Evolutionary conservation across 2,888 invertebrate genomes (phyloP).

Genomic region (Desoria tigrina): DNA sequence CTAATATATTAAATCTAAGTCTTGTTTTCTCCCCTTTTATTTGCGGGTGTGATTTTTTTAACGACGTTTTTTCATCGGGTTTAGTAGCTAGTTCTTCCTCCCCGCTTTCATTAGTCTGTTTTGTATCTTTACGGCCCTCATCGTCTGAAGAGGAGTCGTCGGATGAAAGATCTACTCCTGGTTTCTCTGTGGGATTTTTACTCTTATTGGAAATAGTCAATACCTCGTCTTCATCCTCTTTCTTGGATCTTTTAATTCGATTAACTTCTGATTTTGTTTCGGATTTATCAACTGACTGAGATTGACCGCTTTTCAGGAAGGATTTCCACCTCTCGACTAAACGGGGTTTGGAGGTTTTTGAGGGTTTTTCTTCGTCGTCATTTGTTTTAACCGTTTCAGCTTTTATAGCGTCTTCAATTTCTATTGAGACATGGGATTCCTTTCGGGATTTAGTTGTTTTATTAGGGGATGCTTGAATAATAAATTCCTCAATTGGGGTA

Average conservation of each 20-base stretch:
- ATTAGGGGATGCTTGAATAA: no score
- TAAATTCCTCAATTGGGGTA: no score
- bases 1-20: neutral
- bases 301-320: neutral
- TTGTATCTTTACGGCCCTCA: neutral
- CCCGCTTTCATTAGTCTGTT: neutral
- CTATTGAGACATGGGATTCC: neutral
- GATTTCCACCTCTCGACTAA: neutral
- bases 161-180: no score
- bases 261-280: neutral
- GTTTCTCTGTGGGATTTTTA: no score
- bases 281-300: neutral
- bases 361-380: neutral
- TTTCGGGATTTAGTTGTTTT: neutral
- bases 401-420: constrained; percentile 15
- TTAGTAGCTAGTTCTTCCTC: neutral
- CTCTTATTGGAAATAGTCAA: no score
- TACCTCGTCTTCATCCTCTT: neutral
- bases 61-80: neutral
- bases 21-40: neutral
- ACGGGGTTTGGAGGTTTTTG: constrained; percentile 1
- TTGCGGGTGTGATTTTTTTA: neutral
- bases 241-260: neutral
- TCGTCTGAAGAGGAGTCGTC: neutral
- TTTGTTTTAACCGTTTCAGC: neutral